phyloP scores from a whole-genome alignment of 2,797 vertebrate species.

The Sparidentex hasta region DNA sequence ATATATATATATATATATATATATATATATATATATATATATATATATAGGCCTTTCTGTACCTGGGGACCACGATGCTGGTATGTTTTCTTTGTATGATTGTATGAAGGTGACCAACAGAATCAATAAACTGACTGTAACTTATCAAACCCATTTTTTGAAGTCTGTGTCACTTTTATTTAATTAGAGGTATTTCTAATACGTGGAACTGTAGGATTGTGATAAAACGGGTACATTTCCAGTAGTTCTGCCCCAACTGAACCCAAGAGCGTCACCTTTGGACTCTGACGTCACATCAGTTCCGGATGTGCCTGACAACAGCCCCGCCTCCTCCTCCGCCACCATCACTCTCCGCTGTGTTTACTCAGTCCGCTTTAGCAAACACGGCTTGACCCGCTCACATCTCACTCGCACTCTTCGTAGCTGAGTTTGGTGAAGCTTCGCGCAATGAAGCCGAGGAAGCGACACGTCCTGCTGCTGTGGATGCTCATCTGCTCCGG shows the following conservation, averaged over 20 bases:
- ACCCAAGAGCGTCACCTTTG: slow-evolving; percentile 35
- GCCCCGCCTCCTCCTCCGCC: not conserved
- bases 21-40: too few relatives aligned
- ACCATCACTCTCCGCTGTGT: not conserved
- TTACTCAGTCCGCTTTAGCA: not conserved
- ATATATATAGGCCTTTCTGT: too few relatives aligned
- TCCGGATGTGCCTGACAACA: not conserved
- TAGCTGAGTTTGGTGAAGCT: not conserved
- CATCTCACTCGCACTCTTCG: too few relatives aligned
- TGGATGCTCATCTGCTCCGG: slow-evolving; percentile 61
- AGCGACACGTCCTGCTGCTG: slow-evolving; percentile 49
- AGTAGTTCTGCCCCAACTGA: not conserved
- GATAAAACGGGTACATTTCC: too few relatives aligned
- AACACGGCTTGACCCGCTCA: not conserved
- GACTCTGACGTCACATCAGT: slow-evolving; percentile 53
- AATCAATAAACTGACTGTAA: too few relatives aligned
- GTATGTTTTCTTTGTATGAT: not conserved
- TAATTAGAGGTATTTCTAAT: too few relatives aligned
- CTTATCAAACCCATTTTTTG: too few relatives aligned
- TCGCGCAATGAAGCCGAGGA: slow-evolving; percentile 49
- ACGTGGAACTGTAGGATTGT: too few relatives aligned
- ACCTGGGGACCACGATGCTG: not conserved
- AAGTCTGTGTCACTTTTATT: too few relatives aligned
- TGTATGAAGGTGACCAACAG: not conserved
- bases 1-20: too few relatives aligned